phyloP scores from a whole-genome alignment of 2,888 invertebrate species.

The Masnerella sp. region DNA sequence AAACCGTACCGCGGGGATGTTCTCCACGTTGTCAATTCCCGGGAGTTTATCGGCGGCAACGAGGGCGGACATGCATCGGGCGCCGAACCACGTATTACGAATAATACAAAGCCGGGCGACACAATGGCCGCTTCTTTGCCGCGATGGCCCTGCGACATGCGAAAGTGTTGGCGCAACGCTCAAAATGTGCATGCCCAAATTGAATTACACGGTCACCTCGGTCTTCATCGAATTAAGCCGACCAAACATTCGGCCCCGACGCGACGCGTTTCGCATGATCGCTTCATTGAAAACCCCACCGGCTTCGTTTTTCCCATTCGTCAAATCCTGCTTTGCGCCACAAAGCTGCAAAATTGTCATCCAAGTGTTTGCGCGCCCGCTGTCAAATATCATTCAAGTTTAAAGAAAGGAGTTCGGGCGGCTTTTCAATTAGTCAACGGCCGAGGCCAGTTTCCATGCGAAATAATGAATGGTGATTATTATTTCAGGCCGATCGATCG shows the following conservation, averaged over 20 bases:
- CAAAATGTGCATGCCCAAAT: slow-evolving; percentile 23
- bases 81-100: slow-evolving; percentile 56
- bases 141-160: slow-evolving; percentile 20
- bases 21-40: slow-evolving; percentile 68
- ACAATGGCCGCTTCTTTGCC: slow-evolving; percentile 33
- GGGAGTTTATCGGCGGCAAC: slow-evolving; percentile 67
- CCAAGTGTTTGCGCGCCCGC: slow-evolving; percentile 7
- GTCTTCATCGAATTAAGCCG: slow-evolving; percentile 33
- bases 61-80: slow-evolving; percentile 63
- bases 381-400: slow-evolving; percentile 28
- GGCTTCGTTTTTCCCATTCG: slow-evolving; percentile 32
- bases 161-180: slow-evolving; percentile 33
- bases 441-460: too few relatives aligned
- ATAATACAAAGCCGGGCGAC: slow-evolving; percentile 55
- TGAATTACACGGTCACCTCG: slow-evolving; percentile 43
- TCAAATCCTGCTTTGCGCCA: slow-evolving; percentile 27
- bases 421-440: too few relatives aligned
- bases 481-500: too few relatives aligned
- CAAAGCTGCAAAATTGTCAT: slow-evolving; percentile 31
- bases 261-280: slow-evolving; percentile 41
- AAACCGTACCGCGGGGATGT: slow-evolving; percentile 62
- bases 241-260: slow-evolving; percentile 23
- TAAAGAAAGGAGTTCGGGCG: not conserved
- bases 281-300: slow-evolving; percentile 34
- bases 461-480: too few relatives aligned